Percentiles rank a stretch among this genome's conserved stretches.
phyloP scores from a whole-genome alignment of 2,797 vertebrate species.

The Mormyrops attenuatus region DNA sequence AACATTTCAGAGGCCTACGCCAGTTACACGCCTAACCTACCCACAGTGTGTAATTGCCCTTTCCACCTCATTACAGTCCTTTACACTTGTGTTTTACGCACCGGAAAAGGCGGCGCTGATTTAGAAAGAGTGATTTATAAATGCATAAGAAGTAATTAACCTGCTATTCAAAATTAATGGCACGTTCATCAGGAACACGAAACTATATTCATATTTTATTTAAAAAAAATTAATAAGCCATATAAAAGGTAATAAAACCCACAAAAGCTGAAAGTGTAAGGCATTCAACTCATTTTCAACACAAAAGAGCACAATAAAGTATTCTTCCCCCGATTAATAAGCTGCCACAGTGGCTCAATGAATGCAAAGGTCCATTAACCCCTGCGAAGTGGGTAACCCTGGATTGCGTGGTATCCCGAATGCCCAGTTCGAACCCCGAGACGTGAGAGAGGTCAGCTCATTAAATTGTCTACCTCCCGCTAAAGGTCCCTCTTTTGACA shows the following conservation, averaged over 20 bases:
- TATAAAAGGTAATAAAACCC: not conserved
- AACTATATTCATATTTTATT: conserved; percentile 13
- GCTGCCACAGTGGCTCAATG: not conserved
- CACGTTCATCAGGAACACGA: conserved; percentile 14
- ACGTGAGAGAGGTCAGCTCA: not conserved
- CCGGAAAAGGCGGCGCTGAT: conserved; percentile 15
- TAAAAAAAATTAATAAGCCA: conserved; percentile 6
- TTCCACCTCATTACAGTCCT: conserved; percentile 25
- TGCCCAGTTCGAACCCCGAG: conserved; percentile 6
- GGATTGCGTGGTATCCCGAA: not conserved
- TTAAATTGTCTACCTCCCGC: not conserved
- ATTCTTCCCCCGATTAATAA: not conserved
- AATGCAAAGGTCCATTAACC: not conserved
- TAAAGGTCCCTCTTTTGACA: not conserved
- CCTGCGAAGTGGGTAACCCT: not conserved
- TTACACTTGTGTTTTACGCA: conserved; percentile 23
- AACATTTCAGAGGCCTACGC: too few relatives aligned
- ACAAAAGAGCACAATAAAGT: not conserved
- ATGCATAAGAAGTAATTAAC: conserved; percentile 14
- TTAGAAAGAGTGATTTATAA: conserved; percentile 11
- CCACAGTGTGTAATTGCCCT: conserved; percentile 21
- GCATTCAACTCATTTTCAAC: conserved; percentile 7
- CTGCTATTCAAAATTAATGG: conserved; percentile 24
- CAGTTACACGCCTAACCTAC: conserved; percentile 23
- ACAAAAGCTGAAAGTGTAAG: conserved; percentile 2